Evolutionary conservation across 1,140 invertebrate species (phyloP).

Genomic region (Eurosta solidaginis): DNA sequence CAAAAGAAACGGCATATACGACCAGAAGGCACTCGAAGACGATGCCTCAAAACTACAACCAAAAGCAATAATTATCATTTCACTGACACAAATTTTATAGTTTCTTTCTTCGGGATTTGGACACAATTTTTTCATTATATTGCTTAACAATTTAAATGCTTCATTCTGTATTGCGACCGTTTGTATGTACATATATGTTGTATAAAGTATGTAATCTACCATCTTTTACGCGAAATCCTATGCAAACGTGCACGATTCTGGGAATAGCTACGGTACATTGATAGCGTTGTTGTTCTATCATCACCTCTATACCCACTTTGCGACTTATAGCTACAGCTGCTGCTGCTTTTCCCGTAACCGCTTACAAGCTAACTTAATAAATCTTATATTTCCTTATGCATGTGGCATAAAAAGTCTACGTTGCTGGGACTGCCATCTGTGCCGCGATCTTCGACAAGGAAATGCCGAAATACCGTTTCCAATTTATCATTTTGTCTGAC

Average conservation of each 20-base stretch:
- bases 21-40: too few species aligned
- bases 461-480: constrained; percentile 93
- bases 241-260: constrained; percentile 54
- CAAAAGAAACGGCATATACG: too few species aligned
- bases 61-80: too few species aligned
- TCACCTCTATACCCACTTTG: neutral
- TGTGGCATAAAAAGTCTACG: constrained; percentile 97
- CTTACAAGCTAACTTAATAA: constrained; percentile 70
- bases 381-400: constrained; percentile 97
- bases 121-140: too few species aligned
- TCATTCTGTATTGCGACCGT: too few species aligned
- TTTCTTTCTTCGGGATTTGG: too few species aligned
- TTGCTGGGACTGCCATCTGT: constrained; percentile 87
- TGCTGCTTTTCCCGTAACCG: constrained; percentile 36
- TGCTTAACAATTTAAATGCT: too few species aligned
- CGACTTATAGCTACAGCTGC: constrained; percentile 41
- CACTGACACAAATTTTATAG: too few species aligned
- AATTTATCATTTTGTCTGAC: constrained; percentile 93
- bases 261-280: constrained; percentile 45
- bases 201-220: constrained; percentile 29
- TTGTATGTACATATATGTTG: neutral
- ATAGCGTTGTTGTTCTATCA: neutral
- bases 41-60: too few species aligned
- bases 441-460: constrained; percentile 94
- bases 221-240: constrained; percentile 38